These are phyloP conservation scores for Pygoscelis adeliae DNA, from an alignment of 2,113 vertebrate species.

Conservation along the genomic window DNA sequence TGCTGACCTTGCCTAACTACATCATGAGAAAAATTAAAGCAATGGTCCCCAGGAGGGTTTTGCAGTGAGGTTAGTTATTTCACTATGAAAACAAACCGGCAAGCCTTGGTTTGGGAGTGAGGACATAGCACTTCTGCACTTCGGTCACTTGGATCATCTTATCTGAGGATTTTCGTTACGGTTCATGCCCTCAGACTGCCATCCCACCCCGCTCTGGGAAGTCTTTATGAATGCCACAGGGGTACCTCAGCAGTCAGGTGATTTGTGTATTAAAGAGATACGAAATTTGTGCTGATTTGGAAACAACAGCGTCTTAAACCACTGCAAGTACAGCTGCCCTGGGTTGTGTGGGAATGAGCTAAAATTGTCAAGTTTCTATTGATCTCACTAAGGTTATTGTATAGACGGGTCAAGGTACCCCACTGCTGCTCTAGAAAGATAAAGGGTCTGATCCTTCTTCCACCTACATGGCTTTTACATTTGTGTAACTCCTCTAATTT, in stretches of 20 bases:
- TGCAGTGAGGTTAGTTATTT: background rate
- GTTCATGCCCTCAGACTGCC: background rate
- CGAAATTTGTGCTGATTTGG: background rate
- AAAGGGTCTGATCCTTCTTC: background rate
- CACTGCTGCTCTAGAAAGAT: background rate
- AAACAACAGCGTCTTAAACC: background rate
- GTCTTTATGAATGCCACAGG: background rate
- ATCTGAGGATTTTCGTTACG: background rate
- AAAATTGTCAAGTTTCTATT: background rate
- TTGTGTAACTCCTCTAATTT: background rate
- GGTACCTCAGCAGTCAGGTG: background rate
- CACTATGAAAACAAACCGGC: conserved; percentile 1
- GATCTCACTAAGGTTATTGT: background rate
- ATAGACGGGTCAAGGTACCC: background rate
- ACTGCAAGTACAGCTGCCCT: background rate
- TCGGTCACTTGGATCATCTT: background rate
- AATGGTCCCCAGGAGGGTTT: background rate
- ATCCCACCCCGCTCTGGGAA: background rate
- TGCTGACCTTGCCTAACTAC: background rate
- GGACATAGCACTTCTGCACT: background rate
- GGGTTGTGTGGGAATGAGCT: background rate
- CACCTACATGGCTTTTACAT: background rate
- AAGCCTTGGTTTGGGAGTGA: background rate
- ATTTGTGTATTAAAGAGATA: background rate
- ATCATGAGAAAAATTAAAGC: background rate